Conservation (phyloP, 1,140 invertebrate genomes). For the Heliconius nattereri region DNA sequence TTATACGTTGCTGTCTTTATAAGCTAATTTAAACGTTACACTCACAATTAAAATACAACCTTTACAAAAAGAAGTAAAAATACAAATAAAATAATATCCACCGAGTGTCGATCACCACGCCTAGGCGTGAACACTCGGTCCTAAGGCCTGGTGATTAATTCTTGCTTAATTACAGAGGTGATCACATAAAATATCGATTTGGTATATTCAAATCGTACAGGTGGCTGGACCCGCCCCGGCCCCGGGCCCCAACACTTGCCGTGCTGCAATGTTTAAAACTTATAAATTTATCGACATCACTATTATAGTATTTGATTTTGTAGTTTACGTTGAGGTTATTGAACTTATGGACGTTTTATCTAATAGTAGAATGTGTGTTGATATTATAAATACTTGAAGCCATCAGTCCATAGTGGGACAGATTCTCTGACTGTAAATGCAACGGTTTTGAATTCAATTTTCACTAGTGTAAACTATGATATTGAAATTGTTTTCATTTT, state of each 20-base stretch:
- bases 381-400: background rate
- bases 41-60: background rate
- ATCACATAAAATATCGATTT: slow-evolving; percentile 77
- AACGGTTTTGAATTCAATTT: too few relatives aligned
- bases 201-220: slow-evolving; percentile 72
- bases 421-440: too few relatives aligned
- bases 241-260: slow-evolving; percentile 60
- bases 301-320: slow-evolving; percentile 21
- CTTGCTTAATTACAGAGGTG: slow-evolving; percentile 74
- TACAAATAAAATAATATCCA: slow-evolving; percentile 28
- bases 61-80: background rate
- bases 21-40: background rate
- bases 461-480: too few relatives aligned
- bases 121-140: slow-evolving; percentile 67
- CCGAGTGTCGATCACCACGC: slow-evolving; percentile 60
- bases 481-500: too few relatives aligned
- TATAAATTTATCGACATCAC: slow-evolving; percentile 39
- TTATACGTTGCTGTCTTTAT: background rate
- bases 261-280: slow-evolving; percentile 34
- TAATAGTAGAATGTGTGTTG: background rate
- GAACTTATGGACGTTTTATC: background rate
- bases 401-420: background rate
- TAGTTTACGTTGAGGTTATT: slow-evolving; percentile 13
- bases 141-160: slow-evolving; percentile 64
- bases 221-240: slow-evolving; percentile 67